Evolutionary conservation across 2,113 vertebrate species (phyloP).

Genomic region (Coturnix japonica): DNA sequence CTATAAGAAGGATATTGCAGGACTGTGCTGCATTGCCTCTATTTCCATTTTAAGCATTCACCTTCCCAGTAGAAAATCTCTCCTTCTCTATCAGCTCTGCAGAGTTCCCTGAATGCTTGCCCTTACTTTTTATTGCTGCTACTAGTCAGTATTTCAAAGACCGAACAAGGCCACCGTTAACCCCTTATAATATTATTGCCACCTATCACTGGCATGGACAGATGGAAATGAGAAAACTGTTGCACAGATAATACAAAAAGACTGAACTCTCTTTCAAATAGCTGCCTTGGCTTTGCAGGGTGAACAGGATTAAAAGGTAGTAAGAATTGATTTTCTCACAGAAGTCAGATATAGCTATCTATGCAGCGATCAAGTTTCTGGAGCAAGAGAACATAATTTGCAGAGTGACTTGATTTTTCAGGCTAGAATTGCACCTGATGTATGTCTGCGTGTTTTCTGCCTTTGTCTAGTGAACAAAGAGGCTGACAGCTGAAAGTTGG

Average conservation of each 20-base stretch:
- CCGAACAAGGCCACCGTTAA: not conserved
- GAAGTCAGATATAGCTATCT: not conserved
- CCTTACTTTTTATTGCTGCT: not conserved
- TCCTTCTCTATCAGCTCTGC: not conserved
- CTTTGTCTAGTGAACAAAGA: constrained; percentile 21
- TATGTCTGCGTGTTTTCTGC: not conserved
- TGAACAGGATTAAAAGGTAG: constrained; percentile 41
- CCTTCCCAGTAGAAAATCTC: not conserved
- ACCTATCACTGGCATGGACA: not conserved
- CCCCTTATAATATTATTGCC: not conserved
- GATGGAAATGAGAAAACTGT: not conserved
- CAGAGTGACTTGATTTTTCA: constrained; percentile 50
- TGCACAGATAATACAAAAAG: not conserved
- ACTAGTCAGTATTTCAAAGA: not conserved
- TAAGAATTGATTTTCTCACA: constrained; percentile 56
- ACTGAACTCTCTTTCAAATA: constrained; percentile 17
- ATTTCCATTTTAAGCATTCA: not conserved
- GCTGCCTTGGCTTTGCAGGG: not conserved
- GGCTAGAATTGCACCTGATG: not conserved
- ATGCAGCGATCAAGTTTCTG: not conserved
- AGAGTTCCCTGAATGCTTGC: not conserved
- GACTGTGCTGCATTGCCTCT: accelerated
- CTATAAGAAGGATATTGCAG: accelerated
- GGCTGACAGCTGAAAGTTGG: not conserved
- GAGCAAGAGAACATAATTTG: constrained; percentile 33